phyloP scores from a whole-genome alignment of 2,113 vertebrate species.

The Ciconia stormi region DNA sequence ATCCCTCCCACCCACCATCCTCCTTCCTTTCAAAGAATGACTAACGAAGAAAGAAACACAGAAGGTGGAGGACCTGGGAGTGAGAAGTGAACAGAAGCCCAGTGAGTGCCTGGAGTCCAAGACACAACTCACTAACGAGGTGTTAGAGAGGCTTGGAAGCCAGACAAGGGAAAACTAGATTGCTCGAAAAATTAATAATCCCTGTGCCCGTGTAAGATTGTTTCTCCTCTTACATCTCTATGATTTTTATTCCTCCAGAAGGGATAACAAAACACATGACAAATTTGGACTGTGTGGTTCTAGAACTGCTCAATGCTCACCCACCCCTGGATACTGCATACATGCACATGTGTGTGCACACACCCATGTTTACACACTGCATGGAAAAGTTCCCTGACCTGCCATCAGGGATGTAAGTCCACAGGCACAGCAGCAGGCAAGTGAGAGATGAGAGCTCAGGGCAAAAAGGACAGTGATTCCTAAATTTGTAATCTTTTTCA shows the following conservation, averaged over 20 bases:
- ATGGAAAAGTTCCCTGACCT: not conserved
- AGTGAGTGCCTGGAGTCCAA: not conserved
- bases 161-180: not conserved
- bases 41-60: not conserved
- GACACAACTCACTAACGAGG: not conserved
- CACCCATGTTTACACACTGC: not conserved
- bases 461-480: not conserved
- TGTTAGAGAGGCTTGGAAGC: not conserved
- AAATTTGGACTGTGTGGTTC: not conserved
- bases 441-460: not conserved
- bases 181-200: not conserved
- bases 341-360: accelerated
- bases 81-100: not conserved
- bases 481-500: not conserved
- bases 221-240: not conserved
- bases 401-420: not conserved
- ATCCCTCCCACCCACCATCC: not conserved
- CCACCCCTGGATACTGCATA: not conserved
- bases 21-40: too few relatives aligned
- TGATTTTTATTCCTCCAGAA: not conserved
- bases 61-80: not conserved
- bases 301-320: not conserved
- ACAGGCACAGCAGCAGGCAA: not conserved
- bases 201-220: not conserved
- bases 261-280: not conserved